Evolutionary conservation across 2,113 vertebrate species (phyloP), one percentile per base, ranked within the genome.

Genomic region (Coptodon bakossiorum): DNA sequence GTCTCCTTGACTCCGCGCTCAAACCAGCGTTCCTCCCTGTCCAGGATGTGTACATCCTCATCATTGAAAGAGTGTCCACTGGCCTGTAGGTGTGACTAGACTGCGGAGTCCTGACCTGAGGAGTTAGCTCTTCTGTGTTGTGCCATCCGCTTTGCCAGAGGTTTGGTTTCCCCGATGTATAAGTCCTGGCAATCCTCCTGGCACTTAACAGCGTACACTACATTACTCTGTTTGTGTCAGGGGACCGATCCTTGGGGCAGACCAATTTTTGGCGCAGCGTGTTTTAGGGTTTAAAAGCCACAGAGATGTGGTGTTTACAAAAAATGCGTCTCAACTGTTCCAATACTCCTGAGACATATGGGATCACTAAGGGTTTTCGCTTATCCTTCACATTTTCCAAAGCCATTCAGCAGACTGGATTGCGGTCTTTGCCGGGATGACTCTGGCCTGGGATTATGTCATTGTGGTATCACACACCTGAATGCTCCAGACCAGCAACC

Each of bases 191-290:
- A 59, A 29, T 31, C 27, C 27, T 59, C 27, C 5, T 59, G 56
- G 56, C 56, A 17, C 27, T 59, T 59, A 59, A 59, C 27, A 31
- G 56, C 0, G 7, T 17, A 59, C 56, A 59, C 27, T 59, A 59
- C 7, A 17, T 59, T 59, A 14, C 56, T 59, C 56, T 31, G 27
- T 59, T 59, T 59, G 56, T 59, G 56, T 59, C 1, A 3, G 27
- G 27, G 56, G 56, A 59, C 56, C 27, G 5, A 0, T 59, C 5
- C 14, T 59, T 59, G 56, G 56, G 56, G 56, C 16, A 36, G 6
- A 38, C 4, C 61, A 36, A 66, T 66, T 66, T 66, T 66, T 66
- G 61, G 10, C 0, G 0, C 31, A 0, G 4, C 2, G 31, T 36
- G 10, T 66, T 66, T 66, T 38, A n/a, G 10, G 3, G 31, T 38